Base-by-base conservation (phyloP, 2,888 invertebrate species). In the Candidula unifasciata region DNA sequence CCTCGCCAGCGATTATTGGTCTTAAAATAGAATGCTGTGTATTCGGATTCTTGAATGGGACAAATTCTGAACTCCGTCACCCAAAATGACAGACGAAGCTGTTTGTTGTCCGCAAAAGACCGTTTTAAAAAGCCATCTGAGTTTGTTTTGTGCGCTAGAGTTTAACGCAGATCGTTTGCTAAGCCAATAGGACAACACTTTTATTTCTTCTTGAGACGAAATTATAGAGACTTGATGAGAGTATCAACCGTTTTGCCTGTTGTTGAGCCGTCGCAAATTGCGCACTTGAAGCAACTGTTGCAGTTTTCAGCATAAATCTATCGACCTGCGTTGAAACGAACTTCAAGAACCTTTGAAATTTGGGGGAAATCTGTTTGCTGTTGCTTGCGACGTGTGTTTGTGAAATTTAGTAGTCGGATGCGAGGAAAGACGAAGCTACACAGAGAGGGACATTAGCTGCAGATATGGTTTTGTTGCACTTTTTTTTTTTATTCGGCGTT, bases 101-200 rank as follows among this genome's bases (percentile, higher is more conserved):
- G 52, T 44, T 52, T 44, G 52, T 21, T 18, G 27, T 52, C 44
- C 37, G 27, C 52, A 27, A 73, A 73, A 37, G 44, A 35, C 13
- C 37, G 27, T n/a, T 10, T 13, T 13, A n/a, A 24, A 21, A 52
- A 37, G 18, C 5, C 69, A 21, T 24, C 24, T 24, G 0, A 35
- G 24, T 1, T 5, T 52, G 44, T 13, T 27, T 2, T 44, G 52
- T 37, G 44, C 52, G 24, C 71, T 44, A 27, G 44, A 8, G 71
- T 27, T 52, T 27, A 73, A 21, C 71, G 10, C 44, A 10, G 13
- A 44, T 13, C 44, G 73, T 27, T 73, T 44, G 13, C n/a, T 18
- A 44, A 6, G 27, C 73, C 73, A 73, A 73, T 44, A 73, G 44
- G 44, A 73, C 44, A 21, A 73, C 44, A 16, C 73, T 8, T 73